A percentile compares a stretch with the other conserved stretches of the same genome.
Conservation (phyloP, 2,113 vertebrate genomes). For the Ptilonorhynchus violaceus region DNA sequence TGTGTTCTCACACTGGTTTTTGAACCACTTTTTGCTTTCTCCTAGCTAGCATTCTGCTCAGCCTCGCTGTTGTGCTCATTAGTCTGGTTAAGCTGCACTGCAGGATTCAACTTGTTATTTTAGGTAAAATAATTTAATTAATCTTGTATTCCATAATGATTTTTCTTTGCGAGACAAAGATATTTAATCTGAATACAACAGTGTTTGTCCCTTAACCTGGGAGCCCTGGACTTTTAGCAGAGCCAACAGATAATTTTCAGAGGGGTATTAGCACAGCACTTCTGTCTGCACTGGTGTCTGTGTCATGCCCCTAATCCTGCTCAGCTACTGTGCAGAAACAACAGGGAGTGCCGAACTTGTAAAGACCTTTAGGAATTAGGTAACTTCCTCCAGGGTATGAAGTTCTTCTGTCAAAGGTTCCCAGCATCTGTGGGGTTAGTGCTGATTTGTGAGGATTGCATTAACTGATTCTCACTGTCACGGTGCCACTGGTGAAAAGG, state of each 20-base stretch:
- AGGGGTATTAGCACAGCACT: constrained; percentile 2
- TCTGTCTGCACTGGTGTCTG: background rate
- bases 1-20: constrained; percentile 52
- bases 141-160: background rate
- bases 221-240: background rate
- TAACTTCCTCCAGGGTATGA: constrained; percentile 17
- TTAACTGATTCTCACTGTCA: constrained; percentile 29
- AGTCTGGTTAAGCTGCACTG: constrained; percentile 29
- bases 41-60: background rate
- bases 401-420: constrained; percentile 29
- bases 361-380: constrained; percentile 50
- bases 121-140: constrained; percentile 44
- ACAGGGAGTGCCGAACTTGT: background rate
- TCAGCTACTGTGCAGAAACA: constrained; percentile 9
- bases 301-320: constrained; percentile 26
- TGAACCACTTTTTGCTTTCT: constrained; percentile 37
- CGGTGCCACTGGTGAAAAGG: background rate
- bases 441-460: constrained; percentile 13
- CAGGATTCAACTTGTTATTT: constrained; percentile 41
- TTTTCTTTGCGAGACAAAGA: background rate
- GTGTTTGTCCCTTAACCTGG: background rate
- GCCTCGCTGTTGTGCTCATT: constrained; percentile 47
- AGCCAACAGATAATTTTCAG: background rate
- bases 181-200: background rate
- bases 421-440: background rate